phyloP scores from a whole-genome alignment of 2,797 vertebrate genomes.

The Pristis pectinata region DNA sequence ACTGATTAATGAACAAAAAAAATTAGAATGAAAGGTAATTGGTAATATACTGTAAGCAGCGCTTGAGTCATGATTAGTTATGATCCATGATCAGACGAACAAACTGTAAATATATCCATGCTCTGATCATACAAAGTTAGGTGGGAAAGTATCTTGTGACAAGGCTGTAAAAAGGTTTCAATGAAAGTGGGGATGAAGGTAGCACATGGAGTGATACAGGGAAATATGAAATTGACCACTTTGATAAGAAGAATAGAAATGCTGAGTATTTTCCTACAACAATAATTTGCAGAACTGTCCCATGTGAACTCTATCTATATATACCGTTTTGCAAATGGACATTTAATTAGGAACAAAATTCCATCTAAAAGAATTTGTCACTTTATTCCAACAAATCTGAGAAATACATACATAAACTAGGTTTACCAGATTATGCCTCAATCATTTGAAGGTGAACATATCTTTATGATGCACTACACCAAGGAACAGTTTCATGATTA shows the following conservation, averaged over 20 bases:
- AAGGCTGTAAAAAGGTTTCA: neutral
- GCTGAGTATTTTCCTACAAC: too few relatives aligned
- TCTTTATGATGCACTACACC: neutral
- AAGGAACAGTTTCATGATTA: neutral
- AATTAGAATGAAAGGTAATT: too few relatives aligned
- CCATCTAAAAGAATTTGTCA: neutral
- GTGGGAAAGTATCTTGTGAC: neutral
- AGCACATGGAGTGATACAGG: neutral
- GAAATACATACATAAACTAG: neutral
- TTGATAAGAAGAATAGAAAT: neutral
- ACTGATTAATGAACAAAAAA: neutral
- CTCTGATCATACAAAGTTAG: neutral
- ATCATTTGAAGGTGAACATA: neutral
- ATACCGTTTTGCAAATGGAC: neutral
- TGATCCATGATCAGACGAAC: neutral
- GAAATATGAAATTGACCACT: neutral
- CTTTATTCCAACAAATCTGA: neutral
- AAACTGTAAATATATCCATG: neutral
- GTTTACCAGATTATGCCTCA: neutral
- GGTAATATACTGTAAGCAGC: too few relatives aligned
- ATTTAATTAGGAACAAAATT: neutral
- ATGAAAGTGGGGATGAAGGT: neutral
- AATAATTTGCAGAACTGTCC: neutral
- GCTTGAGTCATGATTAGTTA: neutral
- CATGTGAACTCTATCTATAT: too few relatives aligned